A percentile compares a stretch with the other conserved stretches of the same genome.
Conservation (phyloP, 2,797 vertebrate species). For the Graptemys geographica region DNA sequence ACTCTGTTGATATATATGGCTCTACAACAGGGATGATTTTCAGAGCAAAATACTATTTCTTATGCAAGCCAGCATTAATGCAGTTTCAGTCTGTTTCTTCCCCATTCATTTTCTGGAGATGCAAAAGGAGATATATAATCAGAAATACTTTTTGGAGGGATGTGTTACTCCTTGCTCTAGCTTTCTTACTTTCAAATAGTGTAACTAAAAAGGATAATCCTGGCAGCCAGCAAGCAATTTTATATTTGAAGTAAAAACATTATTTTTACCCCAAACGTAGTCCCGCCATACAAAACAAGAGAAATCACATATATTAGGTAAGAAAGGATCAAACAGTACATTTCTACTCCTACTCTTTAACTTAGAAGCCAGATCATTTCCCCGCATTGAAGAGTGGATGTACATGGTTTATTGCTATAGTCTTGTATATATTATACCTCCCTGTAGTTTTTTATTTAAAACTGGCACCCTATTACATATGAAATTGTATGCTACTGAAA, state of each 20-base stretch:
- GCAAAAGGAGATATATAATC: not conserved
- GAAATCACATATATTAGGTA: not conserved
- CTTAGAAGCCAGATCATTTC: not conserved
- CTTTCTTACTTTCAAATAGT: not conserved
- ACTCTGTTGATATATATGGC: not conserved
- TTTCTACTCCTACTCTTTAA: not conserved
- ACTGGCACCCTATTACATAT: not conserved
- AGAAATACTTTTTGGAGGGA: not conserved
- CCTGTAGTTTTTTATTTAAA: not conserved
- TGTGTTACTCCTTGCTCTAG: not conserved
- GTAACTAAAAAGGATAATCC: too few species aligned
- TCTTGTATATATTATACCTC: not conserved
- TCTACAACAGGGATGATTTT: not conserved
- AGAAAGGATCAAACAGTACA: not conserved
- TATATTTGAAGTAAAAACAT: constrained; percentile 5
- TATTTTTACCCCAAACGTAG: not conserved
- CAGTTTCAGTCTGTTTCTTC: constrained; percentile 8
- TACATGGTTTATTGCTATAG: not conserved
- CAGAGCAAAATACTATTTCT: constrained; percentile 7
- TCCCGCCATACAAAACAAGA: not conserved
- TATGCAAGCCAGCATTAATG: constrained; percentile 26
- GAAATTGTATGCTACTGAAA: not conserved
- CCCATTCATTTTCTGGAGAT: not conserved
- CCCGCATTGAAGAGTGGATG: not conserved
- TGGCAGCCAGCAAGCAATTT: not conserved